Evolutionary conservation across 2,113 vertebrate genomes (phyloP).

Genomic region (Phylloscopus trochilus): DNA sequence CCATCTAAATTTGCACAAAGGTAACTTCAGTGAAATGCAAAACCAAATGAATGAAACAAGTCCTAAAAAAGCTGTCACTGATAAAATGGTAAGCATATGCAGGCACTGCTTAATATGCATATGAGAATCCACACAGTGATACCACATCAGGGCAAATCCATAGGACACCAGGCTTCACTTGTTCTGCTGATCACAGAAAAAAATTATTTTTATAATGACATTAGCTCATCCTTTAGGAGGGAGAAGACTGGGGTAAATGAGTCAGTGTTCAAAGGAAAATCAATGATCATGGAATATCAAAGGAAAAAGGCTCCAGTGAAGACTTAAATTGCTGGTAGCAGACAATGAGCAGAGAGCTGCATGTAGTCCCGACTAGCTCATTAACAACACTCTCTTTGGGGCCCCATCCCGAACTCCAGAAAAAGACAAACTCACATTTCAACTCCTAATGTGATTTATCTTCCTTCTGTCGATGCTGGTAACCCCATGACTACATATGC

Average conservation of each 20-base stretch:
- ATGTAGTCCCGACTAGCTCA: not conserved
- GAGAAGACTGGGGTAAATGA: conserved; percentile 1
- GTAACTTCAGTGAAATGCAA: not conserved
- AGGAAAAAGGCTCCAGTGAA: conserved; percentile 1
- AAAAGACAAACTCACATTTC: conserved; percentile 1
- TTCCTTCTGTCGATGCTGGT: not conserved
- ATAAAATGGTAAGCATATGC: not conserved
- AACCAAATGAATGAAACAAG: not conserved
- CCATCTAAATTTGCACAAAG: conserved; percentile 28
- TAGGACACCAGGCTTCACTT: not conserved
- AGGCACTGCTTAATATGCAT: not conserved
- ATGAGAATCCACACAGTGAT: not conserved
- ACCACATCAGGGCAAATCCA: not conserved
- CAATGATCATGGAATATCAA: not conserved
- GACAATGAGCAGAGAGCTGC: conserved; percentile 11
- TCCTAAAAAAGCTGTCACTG: not conserved
- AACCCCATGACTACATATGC: not conserved
- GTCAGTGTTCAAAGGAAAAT: conserved; percentile 34
- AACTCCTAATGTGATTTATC: not conserved
- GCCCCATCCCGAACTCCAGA: not conserved
- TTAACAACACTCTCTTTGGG: not conserved
- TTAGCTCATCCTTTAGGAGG: conserved; percentile 4
- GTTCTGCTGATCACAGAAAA: conserved; percentile 26
- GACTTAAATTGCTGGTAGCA: conserved; percentile 24
- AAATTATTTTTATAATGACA: not conserved